Evolutionary conservation across 35 echinoderm and acorn worm genomes (phyloP), one percentile per base, ranked within the genome.

Genomic region (Strongylocentrotus purpuratus): DNA sequence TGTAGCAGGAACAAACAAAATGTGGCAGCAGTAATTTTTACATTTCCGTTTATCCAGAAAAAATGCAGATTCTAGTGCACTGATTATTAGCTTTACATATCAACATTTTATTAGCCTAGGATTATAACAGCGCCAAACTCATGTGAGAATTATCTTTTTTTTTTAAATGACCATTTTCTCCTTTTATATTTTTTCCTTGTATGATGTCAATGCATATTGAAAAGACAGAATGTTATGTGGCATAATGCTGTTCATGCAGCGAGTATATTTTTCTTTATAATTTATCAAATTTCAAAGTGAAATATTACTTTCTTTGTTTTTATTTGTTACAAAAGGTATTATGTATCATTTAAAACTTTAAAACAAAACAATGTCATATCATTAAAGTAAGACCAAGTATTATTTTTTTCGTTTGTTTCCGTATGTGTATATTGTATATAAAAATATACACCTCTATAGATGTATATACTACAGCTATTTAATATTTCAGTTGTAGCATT

Each of bases 401-500:
- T 8, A 78, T n/a, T n/a, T 5, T 78, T 59, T 11, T 59, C 52
- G 1, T 59, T 59, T 78, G 22, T 28, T 78, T 78, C 28, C 28
- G 3, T 78, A 78, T 78, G 20, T 78, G 65, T 78, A 78, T 78
- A 78, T 78, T 14, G 50, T 55, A 55, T 55, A 12, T 55, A 55
- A 55, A n/a, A 78, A 78, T 78, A 78, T 78, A 28, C 65, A 78
- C 65, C n/a, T 28, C n/a, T 78, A 78, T 78, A 78, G 65, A 78
- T 78, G 65, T 78, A 78, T n/a, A 78, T 78, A 78, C 65, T 78
- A 78, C 65, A 78, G 20, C 28, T 78, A 78, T 78, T 78, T 78
- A 78, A 78, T 78, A 78, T 78, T 78, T 78, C 65, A 78, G 65
- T 78, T 78, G 65, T 78, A 78, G 65, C 8, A 78, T 78, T 78